These are phyloP conservation scores for Pterois miles DNA, from an alignment of 2,797 vertebrate genomes.

Conservation along the genomic window DNA sequence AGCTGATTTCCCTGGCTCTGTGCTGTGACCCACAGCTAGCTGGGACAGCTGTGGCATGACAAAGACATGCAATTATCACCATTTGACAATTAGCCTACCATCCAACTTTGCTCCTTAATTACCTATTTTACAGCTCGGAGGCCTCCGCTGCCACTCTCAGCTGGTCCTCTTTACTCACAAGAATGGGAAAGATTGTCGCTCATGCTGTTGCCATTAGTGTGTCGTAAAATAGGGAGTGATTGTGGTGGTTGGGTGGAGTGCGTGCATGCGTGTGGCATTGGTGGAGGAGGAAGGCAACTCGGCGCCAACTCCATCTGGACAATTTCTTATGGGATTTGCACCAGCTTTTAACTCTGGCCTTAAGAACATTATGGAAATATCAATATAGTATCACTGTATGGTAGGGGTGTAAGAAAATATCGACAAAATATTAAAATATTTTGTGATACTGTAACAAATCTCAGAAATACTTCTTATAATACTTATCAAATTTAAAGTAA, in stretches of 20 bases:
- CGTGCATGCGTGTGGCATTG: conserved; percentile 19
- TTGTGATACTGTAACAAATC: no score
- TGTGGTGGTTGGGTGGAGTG: conserved; percentile 14
- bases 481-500: no score
- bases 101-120: conserved; percentile 93
- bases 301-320: conserved; percentile 27
- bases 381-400: not conserved
- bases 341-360: conserved; percentile 14
- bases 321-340: conserved; percentile 19
- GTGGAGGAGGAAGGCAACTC: not conserved
- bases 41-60: conserved; percentile 89
- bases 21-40: conserved; percentile 85
- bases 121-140: conserved; percentile 69
- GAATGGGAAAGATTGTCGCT: conserved; percentile 31
- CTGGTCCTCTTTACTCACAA: conserved; percentile 21
- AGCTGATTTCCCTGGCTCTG: conserved; percentile 61
- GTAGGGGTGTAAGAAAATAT: no score
- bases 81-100: conserved; percentile 94
- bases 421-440: no score
- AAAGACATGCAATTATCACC: conserved; percentile 94
- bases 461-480: no score
- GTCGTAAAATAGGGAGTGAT: conserved; percentile 34
- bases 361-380: not conserved
- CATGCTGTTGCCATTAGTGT: conserved; percentile 27
- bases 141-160: conserved; percentile 27